These are phyloP conservation scores for Noturus placidus DNA, from an alignment of 2,113 vertebrate genomes.

Conservation along the genomic window DNA sequence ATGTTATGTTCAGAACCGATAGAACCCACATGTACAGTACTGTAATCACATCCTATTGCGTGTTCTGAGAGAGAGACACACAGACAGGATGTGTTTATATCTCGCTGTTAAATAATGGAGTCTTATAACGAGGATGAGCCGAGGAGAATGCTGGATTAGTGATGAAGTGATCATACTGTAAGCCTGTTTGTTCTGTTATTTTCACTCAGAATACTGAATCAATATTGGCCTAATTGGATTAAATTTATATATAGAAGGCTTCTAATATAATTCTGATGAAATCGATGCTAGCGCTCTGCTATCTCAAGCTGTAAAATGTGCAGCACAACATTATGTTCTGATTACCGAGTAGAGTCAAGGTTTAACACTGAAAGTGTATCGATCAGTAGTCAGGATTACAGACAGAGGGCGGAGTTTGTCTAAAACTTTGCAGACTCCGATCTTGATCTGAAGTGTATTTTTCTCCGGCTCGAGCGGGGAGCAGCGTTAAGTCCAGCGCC, in stretches of 20 bases:
- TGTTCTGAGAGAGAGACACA: not conserved
- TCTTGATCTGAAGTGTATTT: no score
- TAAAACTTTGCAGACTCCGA: not conserved
- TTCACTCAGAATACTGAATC: not conserved
- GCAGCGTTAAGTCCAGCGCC: no score
- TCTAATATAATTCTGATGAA: not conserved
- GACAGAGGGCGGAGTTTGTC: not conserved
- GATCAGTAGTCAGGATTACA: not conserved
- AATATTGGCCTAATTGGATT: not conserved
- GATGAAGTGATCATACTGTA: not conserved
- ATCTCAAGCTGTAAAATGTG: not conserved
- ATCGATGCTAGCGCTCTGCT: not conserved
- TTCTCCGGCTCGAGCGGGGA: no score
- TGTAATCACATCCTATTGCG: not conserved
- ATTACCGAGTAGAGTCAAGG: not conserved
- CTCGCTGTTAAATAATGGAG: not conserved
- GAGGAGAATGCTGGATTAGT: not conserved
- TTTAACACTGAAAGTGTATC: not conserved
- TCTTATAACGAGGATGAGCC: not conserved
- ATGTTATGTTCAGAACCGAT: not conserved
- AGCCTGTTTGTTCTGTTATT: conserved; percentile 1
- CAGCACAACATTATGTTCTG: not conserved
- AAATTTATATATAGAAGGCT: not conserved
- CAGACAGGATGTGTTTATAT: not conserved
- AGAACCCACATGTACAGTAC: not conserved